Evolutionary conservation across 2,797 vertebrate species (phyloP).

Genomic region (Argya squamiceps): DNA sequence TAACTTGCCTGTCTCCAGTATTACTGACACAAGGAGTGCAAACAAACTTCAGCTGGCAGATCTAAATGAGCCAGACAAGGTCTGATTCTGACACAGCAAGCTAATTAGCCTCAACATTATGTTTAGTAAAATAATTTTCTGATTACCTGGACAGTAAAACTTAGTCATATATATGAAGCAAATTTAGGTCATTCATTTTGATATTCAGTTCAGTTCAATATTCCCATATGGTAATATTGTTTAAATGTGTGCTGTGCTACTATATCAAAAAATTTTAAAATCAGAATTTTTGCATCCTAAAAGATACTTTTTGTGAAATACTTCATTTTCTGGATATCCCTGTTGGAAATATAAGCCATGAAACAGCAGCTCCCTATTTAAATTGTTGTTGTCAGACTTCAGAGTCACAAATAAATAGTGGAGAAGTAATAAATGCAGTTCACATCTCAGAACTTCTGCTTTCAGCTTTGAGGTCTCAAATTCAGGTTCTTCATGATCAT

Average conservation of each 20-base stretch:
- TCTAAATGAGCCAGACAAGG: neutral
- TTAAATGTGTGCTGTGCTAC: neutral
- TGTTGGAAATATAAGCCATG: neutral
- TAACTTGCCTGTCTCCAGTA: neutral
- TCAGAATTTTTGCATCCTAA: neutral
- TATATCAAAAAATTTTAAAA: neutral
- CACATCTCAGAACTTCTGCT: neutral
- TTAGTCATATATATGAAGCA: neutral
- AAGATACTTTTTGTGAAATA: neutral
- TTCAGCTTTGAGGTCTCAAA: neutral
- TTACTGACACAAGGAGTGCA: neutral
- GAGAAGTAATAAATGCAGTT: neutral
- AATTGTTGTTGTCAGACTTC: neutral
- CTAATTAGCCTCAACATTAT: neutral
- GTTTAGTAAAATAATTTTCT: neutral
- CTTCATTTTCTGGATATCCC: neutral
- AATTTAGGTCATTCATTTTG: neutral
- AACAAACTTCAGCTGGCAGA: neutral
- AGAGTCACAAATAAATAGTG: neutral
- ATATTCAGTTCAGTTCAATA: neutral
- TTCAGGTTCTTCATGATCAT: neutral
- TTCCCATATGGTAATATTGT: rapidly evolving
- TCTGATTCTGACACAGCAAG: neutral
- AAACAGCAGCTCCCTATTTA: neutral
- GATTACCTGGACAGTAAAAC: neutral